These are phyloP conservation scores for Sminthopsis crassicaudata DNA, from an alignment of 2,113 vertebrate species.

Conservation along the genomic window DNA sequence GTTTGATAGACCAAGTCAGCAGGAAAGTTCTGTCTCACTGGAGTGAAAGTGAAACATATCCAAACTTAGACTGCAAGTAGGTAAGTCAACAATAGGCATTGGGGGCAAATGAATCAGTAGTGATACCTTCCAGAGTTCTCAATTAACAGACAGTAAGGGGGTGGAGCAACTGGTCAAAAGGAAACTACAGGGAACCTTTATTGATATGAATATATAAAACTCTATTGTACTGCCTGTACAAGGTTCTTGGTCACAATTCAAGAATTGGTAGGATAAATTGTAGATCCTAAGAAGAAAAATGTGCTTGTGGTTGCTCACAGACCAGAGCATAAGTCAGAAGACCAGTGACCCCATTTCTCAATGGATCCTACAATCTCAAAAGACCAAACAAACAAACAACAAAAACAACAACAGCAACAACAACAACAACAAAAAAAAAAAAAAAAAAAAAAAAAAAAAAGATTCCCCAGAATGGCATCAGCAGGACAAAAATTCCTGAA, in stretches of 20 bases:
- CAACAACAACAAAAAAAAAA: too few species aligned
- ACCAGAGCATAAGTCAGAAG: background rate
- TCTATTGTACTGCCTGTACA: background rate
- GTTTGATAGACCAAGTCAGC: background rate
- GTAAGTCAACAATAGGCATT: background rate
- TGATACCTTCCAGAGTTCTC: background rate
- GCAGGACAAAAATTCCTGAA: too few species aligned
- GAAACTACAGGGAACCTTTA: background rate
- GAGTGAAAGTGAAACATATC: background rate
- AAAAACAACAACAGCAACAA: too few species aligned
- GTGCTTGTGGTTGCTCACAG: background rate
- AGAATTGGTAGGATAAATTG: fast-evolving
- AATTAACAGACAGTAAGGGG: background rate
- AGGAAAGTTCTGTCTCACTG: background rate
- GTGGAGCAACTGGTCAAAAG: background rate
- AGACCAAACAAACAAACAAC: too few species aligned
- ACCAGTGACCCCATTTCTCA: background rate
- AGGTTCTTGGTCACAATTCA: background rate
- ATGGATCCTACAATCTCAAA: background rate
- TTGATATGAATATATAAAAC: background rate
- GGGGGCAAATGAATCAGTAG: background rate
- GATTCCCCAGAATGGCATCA: too few species aligned
- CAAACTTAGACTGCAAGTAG: background rate
- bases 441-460: background rate
- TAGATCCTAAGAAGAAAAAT: background rate